Percentiles rank a stretch among this genome's conserved stretches.
Conservation (phyloP, 2,113 vertebrate species). For the Dendrocopos noguchii region DNA sequence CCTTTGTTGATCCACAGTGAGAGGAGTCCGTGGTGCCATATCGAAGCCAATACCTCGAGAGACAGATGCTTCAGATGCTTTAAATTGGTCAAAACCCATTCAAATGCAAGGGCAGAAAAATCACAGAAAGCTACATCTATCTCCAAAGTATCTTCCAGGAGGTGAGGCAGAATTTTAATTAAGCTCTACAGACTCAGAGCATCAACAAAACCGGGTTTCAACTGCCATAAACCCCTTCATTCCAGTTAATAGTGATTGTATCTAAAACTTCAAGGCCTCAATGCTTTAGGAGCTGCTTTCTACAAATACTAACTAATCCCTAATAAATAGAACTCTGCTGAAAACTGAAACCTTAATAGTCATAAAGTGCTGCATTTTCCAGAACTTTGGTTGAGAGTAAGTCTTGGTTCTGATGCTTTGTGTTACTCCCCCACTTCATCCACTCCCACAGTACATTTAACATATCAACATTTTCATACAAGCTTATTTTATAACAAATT, state of each 20-base stretch:
- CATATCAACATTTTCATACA: not conserved
- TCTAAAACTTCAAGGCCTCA: not conserved
- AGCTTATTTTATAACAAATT: not conserved
- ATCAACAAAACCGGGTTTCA: not conserved
- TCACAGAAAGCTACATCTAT: not conserved
- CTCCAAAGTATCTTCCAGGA: not conserved
- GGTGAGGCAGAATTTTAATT: not conserved
- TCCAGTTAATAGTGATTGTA: not conserved
- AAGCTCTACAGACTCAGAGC: not conserved
- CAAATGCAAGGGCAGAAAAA: not conserved
- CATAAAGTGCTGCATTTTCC: not conserved
- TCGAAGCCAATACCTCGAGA: not conserved
- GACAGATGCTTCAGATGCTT: not conserved
- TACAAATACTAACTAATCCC: not conserved
- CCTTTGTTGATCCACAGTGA: not conserved
- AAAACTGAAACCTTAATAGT: not conserved
- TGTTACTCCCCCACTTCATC: not conserved
- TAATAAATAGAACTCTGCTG: not conserved
- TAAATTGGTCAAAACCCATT: not conserved
- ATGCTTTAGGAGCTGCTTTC: not conserved
- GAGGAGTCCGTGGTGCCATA: not conserved
- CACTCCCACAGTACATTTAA: fast-evolving
- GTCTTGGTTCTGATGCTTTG: fast-evolving
- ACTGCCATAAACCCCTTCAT: not conserved
- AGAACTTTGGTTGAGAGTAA: not conserved